These are phyloP conservation scores for Gallinago media DNA, from an alignment of 2,113 vertebrate genomes.

Conservation along the genomic window DNA sequence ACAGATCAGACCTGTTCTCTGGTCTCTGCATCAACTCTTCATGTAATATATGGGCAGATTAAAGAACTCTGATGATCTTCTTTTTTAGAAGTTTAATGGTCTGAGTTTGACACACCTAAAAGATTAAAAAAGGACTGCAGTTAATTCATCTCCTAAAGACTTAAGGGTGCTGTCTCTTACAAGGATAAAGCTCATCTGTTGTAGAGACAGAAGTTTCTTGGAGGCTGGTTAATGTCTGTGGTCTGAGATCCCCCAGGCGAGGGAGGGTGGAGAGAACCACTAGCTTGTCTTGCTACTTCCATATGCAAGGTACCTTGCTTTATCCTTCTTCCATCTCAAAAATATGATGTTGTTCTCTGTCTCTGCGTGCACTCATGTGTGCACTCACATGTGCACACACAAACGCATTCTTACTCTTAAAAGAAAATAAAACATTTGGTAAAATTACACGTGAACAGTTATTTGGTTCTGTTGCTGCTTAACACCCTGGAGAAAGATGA, in stretches of 20 bases:
- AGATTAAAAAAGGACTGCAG: conserved; percentile 48
- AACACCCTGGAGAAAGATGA: background rate
- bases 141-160: conserved; percentile 37
- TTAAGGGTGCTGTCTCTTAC: conserved; percentile 5
- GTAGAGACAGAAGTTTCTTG: conserved; percentile 37
- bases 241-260: background rate
- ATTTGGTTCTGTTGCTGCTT: background rate
- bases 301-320: background rate
- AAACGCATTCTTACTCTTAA: background rate
- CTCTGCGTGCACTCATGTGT: fast-evolving
- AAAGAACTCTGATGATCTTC: background rate
- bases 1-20: background rate
- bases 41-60: background rate
- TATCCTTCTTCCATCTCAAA: background rate
- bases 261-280: background rate
- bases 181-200: conserved; percentile 45
- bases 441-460: background rate
- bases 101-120: conserved; percentile 36
- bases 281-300: conserved; percentile 6
- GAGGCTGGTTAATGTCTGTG: background rate
- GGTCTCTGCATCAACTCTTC: background rate
- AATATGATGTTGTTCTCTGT: background rate
- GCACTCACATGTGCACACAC: background rate
- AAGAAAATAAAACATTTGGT: background rate
- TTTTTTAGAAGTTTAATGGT: conserved; percentile 30